A percentile compares a stretch with the other conserved stretches of the same genome.
These are phyloP conservation scores for Orientallactaga sibirica DNA, from an alignment of 2,797 vertebrate species.

Conservation along the genomic window DNA sequence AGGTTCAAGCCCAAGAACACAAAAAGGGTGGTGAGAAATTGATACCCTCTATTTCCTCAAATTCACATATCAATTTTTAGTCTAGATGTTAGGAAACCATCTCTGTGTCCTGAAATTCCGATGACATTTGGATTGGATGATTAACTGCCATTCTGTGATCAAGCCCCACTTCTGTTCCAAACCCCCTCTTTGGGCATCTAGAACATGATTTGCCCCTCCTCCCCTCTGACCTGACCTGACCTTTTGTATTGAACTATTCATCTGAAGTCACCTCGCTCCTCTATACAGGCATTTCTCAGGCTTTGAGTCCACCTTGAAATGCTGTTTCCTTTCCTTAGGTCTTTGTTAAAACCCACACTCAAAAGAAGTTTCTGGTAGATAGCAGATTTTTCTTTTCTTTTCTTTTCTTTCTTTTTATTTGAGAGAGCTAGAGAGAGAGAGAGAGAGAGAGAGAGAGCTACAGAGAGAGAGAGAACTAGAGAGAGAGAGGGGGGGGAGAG, in stretches of 20 bases:
- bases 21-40: background rate
- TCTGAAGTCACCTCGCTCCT: background rate
- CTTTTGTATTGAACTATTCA: background rate
- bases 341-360: background rate
- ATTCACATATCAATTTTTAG: background rate
- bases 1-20: background rate
- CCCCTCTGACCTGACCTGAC: background rate
- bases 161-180: background rate
- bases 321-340: background rate
- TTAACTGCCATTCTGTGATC: too few relatives aligned
- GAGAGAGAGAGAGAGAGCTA: too few relatives aligned
- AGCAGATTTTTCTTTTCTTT: background rate
- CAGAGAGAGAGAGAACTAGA: too few relatives aligned
- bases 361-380: background rate
- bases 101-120: background rate
- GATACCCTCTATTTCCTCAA: background rate
- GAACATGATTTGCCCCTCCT: background rate
- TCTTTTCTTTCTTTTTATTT: too few relatives aligned
- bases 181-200: background rate
- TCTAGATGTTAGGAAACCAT: background rate
- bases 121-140: background rate
- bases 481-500: too few relatives aligned
- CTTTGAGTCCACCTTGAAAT: background rate
- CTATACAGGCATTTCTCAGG: accelerated
- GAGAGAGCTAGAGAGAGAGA: too few relatives aligned